These are phyloP conservation scores for Rhopalosiphum nymphaeae DNA, from an alignment of 2,888 invertebrate species.

Conservation along the genomic window DNA sequence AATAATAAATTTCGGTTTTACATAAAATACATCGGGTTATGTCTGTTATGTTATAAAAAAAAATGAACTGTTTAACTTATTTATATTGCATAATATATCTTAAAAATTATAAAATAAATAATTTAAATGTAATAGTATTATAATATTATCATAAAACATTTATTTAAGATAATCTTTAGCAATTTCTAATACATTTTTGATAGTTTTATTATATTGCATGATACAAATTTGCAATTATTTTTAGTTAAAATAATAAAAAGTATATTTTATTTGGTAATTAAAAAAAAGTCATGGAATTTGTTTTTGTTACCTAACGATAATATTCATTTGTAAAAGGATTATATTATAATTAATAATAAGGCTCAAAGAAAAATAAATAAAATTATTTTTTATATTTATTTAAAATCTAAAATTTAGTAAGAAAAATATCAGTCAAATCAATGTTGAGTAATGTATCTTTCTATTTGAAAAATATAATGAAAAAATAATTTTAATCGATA, in stretches of 20 bases:
- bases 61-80: neutral
- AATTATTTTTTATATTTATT: neutral
- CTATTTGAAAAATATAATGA: neutral
- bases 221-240: neutral
- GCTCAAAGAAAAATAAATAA: neutral
- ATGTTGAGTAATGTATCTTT: neutral
- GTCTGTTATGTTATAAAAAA: neutral
- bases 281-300: neutral
- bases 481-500: neutral
- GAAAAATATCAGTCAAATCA: neutral
- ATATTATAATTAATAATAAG: neutral
- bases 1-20: neutral
- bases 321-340: neutral
- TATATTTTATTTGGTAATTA: neutral
- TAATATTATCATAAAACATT: neutral
- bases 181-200: neutral
- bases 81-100: neutral
- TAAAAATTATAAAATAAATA: neutral
- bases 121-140: neutral
- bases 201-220: neutral
- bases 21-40: neutral
- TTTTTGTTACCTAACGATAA: neutral
- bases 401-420: neutral
- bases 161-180: neutral
- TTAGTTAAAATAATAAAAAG: neutral